Evolutionary conservation across 2,888 invertebrate genomes (phyloP).

Genomic region (Busseola fusca): DNA sequence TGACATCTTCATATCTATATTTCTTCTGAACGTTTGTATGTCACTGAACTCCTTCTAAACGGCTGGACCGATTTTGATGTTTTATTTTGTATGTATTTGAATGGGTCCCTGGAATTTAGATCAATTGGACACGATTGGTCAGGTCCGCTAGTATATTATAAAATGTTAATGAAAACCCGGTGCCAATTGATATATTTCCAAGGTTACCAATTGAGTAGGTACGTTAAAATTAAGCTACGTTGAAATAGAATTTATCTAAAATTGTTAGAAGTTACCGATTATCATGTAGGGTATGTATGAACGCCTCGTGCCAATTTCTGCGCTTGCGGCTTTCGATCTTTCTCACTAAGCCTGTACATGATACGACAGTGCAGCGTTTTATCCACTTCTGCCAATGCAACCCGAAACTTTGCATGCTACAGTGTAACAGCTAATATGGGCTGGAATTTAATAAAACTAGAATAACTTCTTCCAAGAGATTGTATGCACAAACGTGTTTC

Average conservation of each 20-base stretch:
- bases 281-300: background rate
- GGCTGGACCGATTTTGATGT: background rate
- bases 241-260: background rate
- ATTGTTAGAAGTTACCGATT: background rate
- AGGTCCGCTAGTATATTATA: background rate
- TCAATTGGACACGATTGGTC: background rate
- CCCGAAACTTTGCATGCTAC: slow-evolving; percentile 69
- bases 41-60: background rate
- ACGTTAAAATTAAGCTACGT: background rate
- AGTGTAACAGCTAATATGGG: slow-evolving; percentile 38
- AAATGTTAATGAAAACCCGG: background rate
- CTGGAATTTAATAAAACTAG: slow-evolving; percentile 44
- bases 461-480: slow-evolving; percentile 33
- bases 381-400: slow-evolving; percentile 81
- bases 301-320: slow-evolving; percentile 31
- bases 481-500: slow-evolving; percentile 35
- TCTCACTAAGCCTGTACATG: slow-evolving; percentile 67
- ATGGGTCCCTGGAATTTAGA: background rate
- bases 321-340: slow-evolving; percentile 50
- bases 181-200: background rate
- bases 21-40: background rate
- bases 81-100: background rate
- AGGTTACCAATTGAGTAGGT: background rate
- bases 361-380: slow-evolving; percentile 70
- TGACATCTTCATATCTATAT: background rate